phyloP scores from a whole-genome alignment of 2,797 vertebrate species.

The Ispidina lecontei region DNA sequence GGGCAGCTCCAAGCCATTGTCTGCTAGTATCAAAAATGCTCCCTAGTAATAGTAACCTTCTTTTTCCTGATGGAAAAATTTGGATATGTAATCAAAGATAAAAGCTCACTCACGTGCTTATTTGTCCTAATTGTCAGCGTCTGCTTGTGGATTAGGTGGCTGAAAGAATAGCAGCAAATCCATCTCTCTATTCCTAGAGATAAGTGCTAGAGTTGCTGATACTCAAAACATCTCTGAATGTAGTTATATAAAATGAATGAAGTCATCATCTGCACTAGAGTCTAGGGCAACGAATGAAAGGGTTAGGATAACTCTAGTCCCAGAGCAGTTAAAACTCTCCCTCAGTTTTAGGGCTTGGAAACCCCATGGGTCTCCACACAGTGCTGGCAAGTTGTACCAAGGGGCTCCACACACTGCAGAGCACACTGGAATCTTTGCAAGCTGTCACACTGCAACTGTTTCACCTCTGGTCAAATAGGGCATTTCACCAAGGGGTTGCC shows the following conservation, averaged over 20 bases:
- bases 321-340: not conserved
- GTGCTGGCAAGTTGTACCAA: not conserved
- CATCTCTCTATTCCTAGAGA: not conserved
- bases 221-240: not conserved
- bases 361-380: accelerated
- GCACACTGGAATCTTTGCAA: not conserved
- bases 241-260: not conserved
- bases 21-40: not conserved
- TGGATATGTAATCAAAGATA: not conserved
- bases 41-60: not conserved
- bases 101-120: not conserved
- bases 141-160: not conserved
- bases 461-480: not conserved
- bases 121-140: not conserved
- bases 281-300: not conserved
- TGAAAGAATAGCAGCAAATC: not conserved
- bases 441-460: not conserved
- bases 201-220: not conserved
- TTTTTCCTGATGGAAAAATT: not conserved
- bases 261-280: not conserved
- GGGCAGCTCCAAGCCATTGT: not conserved
- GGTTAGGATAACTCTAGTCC: not conserved
- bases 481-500: not conserved
- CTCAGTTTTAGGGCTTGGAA: not conserved
- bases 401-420: not conserved